Conservation (phyloP, 2,113 vertebrate species). For the Dicrurus megarhynchus region DNA sequence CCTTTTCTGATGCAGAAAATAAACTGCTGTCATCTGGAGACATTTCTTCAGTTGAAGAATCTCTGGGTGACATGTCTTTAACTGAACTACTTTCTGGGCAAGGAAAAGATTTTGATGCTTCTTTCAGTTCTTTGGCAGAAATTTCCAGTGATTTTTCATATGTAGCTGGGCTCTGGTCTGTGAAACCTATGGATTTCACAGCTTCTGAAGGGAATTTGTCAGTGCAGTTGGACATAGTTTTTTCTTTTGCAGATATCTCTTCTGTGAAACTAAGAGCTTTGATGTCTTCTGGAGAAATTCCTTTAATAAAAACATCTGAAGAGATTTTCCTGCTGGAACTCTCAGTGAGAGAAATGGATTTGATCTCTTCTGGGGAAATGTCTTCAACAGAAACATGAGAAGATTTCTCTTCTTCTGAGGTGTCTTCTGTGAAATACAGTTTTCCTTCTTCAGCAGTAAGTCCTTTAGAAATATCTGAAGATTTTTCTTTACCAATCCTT, state of each 20-base stretch:
- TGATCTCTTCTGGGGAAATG: constrained; percentile 66
- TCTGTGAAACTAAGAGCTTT: constrained; percentile 61
- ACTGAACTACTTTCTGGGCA: constrained; percentile 22
- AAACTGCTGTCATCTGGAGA: constrained; percentile 49
- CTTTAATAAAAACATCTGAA: constrained; percentile 64
- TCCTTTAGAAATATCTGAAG: constrained; percentile 46
- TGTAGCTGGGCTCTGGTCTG: neutral
- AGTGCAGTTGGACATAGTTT: neutral
- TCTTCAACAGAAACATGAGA: constrained; percentile 11
- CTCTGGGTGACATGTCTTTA: neutral
- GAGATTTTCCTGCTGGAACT: constrained; percentile 66
- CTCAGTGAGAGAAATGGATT: constrained; percentile 64
- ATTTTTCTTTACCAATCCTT: constrained; percentile 47
- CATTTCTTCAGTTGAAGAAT: constrained; percentile 15
- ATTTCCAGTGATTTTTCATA: neutral
- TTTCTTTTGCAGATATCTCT: constrained; percentile 44
- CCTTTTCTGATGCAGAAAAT: constrained; percentile 49
- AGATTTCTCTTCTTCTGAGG: constrained; percentile 37
- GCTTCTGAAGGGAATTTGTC: constrained; percentile 10
- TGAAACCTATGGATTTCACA: neutral
- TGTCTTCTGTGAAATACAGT: constrained; percentile 14
- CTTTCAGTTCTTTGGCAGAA: constrained; percentile 7
- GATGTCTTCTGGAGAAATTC: constrained; percentile 63
- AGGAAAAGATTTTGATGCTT: neutral
- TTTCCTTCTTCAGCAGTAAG: constrained; percentile 16